These are phyloP conservation scores for Formica aserva DNA, from an alignment of 2,888 invertebrate species.

Conservation along the genomic window DNA sequence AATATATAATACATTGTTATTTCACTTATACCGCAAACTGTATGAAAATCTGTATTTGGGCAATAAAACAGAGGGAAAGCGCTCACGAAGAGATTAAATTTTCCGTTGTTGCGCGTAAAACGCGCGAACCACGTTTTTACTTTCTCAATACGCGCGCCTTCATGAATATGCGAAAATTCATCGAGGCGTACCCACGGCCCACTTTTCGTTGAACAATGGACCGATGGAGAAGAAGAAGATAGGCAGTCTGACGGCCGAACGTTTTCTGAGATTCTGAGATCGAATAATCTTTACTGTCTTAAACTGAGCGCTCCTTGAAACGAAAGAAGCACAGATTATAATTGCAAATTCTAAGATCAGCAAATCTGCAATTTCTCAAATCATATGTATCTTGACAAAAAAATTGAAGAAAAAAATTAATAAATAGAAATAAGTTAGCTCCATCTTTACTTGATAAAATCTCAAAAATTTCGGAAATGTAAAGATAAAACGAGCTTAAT, in stretches of 20 bases:
- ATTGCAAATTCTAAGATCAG: conserved; percentile 15
- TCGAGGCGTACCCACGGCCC: conserved; percentile 67
- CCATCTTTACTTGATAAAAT: not conserved
- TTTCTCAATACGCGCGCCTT: conserved; percentile 55
- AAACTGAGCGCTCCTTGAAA: not conserved
- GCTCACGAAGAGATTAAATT: conserved; percentile 41
- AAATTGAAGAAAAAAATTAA: not conserved
- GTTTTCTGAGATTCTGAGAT: conserved; percentile 32
- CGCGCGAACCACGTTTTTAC: conserved; percentile 47
- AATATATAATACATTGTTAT: not conserved
- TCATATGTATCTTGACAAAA: not conserved
- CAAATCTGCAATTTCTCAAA: not conserved
- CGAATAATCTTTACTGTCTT: conserved; percentile 15
- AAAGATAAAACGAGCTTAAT: not conserved
- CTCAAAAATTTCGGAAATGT: not conserved
- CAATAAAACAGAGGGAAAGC: conserved; percentile 25
- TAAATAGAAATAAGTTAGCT: not conserved
- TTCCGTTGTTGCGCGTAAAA: conserved; percentile 39
- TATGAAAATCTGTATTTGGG: not conserved
- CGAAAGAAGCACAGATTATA: not conserved
- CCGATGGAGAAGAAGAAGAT: conserved; percentile 20
- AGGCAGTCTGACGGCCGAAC: conserved; percentile 31
- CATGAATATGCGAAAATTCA: conserved; percentile 69
- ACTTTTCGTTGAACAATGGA: conserved; percentile 60
- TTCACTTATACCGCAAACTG: not conserved